Percentiles rank a stretch among this genome's conserved stretches.
These are phyloP conservation scores for Melitaea athalia DNA, from an alignment of 2,888 invertebrate species.

Conservation along the genomic window DNA sequence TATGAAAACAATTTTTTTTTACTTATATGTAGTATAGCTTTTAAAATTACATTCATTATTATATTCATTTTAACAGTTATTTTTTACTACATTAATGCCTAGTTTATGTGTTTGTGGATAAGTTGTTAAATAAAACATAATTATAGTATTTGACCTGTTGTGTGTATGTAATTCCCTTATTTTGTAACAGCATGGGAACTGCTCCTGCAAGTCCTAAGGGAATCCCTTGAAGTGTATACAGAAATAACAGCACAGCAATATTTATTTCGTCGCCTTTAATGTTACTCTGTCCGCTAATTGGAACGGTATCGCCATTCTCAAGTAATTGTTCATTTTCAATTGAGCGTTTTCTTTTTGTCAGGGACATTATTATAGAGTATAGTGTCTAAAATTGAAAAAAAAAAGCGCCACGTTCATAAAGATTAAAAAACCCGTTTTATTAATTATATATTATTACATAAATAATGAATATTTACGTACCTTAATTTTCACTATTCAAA, in stretches of 20 bases:
- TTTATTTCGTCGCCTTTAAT: constrained; percentile 89
- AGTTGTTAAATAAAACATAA: not conserved
- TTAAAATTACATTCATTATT: too few species aligned
- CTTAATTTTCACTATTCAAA: constrained; percentile 63
- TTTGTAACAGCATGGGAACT: constrained; percentile 97
- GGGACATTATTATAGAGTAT: constrained; percentile 63
- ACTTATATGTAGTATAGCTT: not conserved
- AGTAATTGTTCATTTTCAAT: constrained; percentile 68
- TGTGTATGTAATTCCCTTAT: constrained; percentile 95
- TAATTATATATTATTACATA: not conserved
- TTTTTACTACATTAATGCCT: not conserved
- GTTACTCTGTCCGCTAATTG: constrained; percentile 64
- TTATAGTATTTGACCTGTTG: constrained; percentile 85
- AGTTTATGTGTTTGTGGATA: not conserved
- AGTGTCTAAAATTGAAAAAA: constrained; percentile 54
- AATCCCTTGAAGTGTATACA: constrained; percentile 97
- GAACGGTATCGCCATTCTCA: constrained; percentile 66
- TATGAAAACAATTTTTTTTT: not conserved
- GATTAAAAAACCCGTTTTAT: too few species aligned
- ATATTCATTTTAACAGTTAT: not conserved
- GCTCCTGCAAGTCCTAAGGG: constrained; percentile 97
- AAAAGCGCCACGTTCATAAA: too few species aligned
- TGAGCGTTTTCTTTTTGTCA: constrained; percentile 70
- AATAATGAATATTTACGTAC: constrained; percentile 43
- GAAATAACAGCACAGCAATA: constrained; percentile 92